A percentile compares a stretch with the other conserved stretches of the same genome.
Evolutionary conservation across 2,888 invertebrate genomes (phyloP).

Genomic region (Epinotia nisella): DNA sequence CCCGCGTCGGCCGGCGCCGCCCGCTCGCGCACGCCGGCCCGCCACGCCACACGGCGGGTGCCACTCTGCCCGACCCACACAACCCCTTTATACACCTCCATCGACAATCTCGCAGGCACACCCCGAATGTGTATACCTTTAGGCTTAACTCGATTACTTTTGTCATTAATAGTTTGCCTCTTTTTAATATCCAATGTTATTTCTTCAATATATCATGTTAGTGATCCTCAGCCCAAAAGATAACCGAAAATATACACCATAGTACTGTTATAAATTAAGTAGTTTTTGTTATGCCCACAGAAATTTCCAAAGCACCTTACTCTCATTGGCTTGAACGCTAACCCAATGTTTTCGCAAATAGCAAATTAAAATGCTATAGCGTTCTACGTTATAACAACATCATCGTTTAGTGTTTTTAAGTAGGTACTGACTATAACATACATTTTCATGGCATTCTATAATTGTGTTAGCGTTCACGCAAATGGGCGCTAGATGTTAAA

Average conservation of each 20-base stretch:
- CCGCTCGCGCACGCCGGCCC: constrained; percentile 69
- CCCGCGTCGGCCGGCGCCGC: constrained; percentile 78
- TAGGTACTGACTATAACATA: too few relatives aligned
- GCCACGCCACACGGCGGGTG: constrained; percentile 84
- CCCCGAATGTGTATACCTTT: neutral
- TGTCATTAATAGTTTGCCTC: constrained; percentile 11
- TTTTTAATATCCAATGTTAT: constrained; percentile 7
- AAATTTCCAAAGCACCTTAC: constrained; percentile 18
- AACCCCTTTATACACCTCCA: constrained; percentile 12
- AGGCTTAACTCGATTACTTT: neutral
- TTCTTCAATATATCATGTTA: constrained; percentile 7
- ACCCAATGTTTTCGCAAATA: neutral
- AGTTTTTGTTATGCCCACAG: constrained; percentile 13
- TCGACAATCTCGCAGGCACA: constrained; percentile 6
- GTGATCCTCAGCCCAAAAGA: constrained; percentile 13
- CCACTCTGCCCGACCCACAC: constrained; percentile 59
- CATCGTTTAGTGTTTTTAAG: neutral
- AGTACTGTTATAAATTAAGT: constrained; percentile 3
- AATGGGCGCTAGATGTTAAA: constrained; percentile 18
- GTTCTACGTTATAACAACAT: neutral
- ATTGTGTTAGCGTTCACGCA: constrained; percentile 29
- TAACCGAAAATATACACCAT: neutral
- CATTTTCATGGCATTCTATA: neutral
- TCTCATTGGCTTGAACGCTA: constrained; percentile 29
- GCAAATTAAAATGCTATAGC: neutral